Evolutionary conservation across 2,888 invertebrate species (phyloP), one percentile per base, ranked within the genome.

Genomic region (Teleogryllus oceanicus): DNA sequence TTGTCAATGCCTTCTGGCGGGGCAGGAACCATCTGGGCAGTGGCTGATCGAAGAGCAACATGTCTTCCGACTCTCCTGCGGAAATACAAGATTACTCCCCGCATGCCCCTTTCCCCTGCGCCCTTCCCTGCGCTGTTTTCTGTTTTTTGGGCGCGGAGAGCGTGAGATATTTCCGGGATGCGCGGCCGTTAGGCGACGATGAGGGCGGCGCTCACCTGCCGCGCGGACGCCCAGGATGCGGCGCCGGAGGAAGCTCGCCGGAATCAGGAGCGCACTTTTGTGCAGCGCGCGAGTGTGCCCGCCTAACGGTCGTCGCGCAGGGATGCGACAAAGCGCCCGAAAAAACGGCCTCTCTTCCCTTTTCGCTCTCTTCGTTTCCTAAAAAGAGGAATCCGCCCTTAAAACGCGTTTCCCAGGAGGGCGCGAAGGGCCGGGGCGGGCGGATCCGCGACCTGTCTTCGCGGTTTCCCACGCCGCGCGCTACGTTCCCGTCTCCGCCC

Each of bases 351-450:
- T 16, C 16, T 11, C 62, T n/a, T 10, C 62, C 13, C 16, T 62
- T 16, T 62, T 62, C 8, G 13, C n/a, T 62, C n/a, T n/a, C 62
- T 62, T n/a, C 62, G 16, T 12, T 62, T 62, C 62, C 62, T 18
- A 62, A 62, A 62, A 62, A 62, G 13, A n/a, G 62, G 62, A 62
- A 62, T 62, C 62, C 62, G 62, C n/a, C 62, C n/a, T 62, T 62
- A 62, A 62, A 62, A 62, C 62, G 62, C 62, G 13, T 62, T 62
- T 62, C 62, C 62, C 62, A 16, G 62, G n/a, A n/a, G 62, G n/a
- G n/a, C 8, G 62, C 8, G 62, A n/a, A n/a, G 5, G 13, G 62
- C 62, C 62, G 5, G 62, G 62, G 62, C n/a, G n/a, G 62, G 62
- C n/a, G 11, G 13, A n/a, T 62, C 11, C 37, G 37, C 37, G 37